Base-by-base conservation (phyloP, 2,797 vertebrate genomes). In the Spinibarbus caldwelli region DNA sequence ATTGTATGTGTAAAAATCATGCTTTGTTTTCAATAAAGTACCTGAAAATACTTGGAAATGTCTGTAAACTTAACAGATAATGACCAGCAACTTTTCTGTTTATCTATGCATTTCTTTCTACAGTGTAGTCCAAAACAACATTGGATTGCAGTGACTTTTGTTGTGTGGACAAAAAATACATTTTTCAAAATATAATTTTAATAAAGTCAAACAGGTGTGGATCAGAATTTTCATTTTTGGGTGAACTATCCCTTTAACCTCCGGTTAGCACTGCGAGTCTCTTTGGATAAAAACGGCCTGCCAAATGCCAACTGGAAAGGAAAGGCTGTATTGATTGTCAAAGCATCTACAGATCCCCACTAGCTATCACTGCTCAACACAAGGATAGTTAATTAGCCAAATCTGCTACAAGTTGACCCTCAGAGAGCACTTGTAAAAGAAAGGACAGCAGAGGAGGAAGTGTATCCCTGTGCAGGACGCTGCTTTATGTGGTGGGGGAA, bases 351-450 rank as follows among this genome's bases (percentile, higher is more conserved):
- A 90, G 93, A 94, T 91, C 89, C 91, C 93, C 89, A 90, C 92
- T 83, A 87, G 90, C 93, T 93, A 94, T 94, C 92, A 86, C 89
- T 88, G 86, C 86, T 90, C 89, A 92, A 93, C 92, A 93, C 93
- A 92, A 92, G 90, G 92, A 89, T 87, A 84, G 93, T 93, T 95
- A 94, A 96, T 95, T 94, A 95, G 92, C 89, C 92, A 93, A 93
- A 95, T 93, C 92, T 93, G 91, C 89, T 86, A 90, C 92, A 90
- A 92, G 89, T 91, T 91, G 91, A 93, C 92, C 93, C 92, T 93
- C 91, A 93, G 93, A 90, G 91, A 92, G 82, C 91, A 90, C 91
- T 90, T 86, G 88, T 88, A 73, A 87, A 80, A 75, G 67, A 75
- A 45, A 81, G 70, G 70, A 62, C 45, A 36, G 76, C 19, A 72